These are phyloP conservation scores for Rallus crepitans DNA, from an alignment of 2,797 vertebrate genomes.

Conservation along the genomic window DNA sequence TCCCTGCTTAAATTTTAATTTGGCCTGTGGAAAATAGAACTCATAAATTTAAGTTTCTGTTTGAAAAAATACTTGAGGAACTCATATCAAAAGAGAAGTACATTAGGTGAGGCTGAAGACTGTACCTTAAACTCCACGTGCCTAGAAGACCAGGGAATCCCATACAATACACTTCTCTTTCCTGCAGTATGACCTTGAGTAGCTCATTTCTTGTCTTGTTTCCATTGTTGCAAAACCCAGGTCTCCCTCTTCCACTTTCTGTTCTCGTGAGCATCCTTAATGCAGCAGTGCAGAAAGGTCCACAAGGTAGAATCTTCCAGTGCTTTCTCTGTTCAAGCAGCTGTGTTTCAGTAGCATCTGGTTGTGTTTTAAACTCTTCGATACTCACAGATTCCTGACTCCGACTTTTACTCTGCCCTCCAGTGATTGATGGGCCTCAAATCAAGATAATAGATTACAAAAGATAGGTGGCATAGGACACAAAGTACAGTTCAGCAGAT, in stretches of 20 bases:
- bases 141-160: background rate
- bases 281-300: background rate
- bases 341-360: background rate
- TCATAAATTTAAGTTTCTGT: background rate
- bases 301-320: background rate
- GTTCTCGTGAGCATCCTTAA: background rate
- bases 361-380: constrained; percentile 47
- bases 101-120: background rate
- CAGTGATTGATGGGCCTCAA: background rate
- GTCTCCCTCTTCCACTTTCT: background rate
- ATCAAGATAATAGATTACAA: background rate
- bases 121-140: background rate
- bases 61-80: background rate
- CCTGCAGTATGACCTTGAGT: background rate
- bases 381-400: constrained; percentile 1
- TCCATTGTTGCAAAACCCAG: background rate
- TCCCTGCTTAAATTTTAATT: constrained; percentile 48
- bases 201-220: background rate
- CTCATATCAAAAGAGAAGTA: background rate
- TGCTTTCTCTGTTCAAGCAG: background rate
- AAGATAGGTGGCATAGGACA: constrained; percentile 3
- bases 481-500: background rate
- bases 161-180: background rate
- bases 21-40: background rate
- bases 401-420: constrained; percentile 24